Base-by-base conservation (phyloP, 2,113 vertebrate genomes). In the Gnathonemus echidnorhynchus region DNA sequence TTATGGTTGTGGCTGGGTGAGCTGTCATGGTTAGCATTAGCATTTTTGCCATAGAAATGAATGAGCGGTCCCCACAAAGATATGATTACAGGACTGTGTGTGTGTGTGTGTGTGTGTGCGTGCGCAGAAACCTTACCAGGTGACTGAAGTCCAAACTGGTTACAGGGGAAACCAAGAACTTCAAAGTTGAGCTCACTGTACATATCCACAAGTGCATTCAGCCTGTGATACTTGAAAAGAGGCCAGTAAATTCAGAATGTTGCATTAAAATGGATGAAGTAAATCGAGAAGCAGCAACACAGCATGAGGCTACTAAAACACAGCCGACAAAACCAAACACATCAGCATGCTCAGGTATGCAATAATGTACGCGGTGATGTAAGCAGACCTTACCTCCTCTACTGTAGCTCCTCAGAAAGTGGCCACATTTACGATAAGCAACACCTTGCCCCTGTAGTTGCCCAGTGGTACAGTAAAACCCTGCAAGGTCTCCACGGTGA, bases 181-280 rank as follows among this genome's bases (percentile, higher is more conserved):
- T 93, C 94, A 91, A 97, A 96, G 90, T 92, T 93, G 89, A 87
- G 91, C 85, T 93, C 88, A 1, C 92, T 94, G 88, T 95, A 96
- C 93, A 94, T 95, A 90, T 97, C 95, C 95, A 96, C 96, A 74
- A 96, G 96, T 95, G 96, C 95, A 95, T 97, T 97, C 95, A 97
- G 90, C 90, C 94, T 91, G 90, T 95, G 95, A 90, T 95, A 96
- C 96, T 97, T 85, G 35, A 66, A 53, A 49, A 53, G 17, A 62
- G 74, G 24, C 17, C n/a, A 66, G 6, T 70, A 6, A 91, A 66
- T 48, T 35, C 1, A 62, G 3, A 5, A 49, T 7, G 77, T 13
- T 42, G 7, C 24, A 35, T 39, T 42, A 27, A 42, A 45, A 89
- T 39, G 8, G 46, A 89, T 45, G 8, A 6, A 58, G 46, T 27